A percentile compares a stretch with the other conserved stretches of the same genome.
Evolutionary conservation across 2,888 invertebrate species (phyloP).

Genomic region (Ptychoptera albimana): DNA sequence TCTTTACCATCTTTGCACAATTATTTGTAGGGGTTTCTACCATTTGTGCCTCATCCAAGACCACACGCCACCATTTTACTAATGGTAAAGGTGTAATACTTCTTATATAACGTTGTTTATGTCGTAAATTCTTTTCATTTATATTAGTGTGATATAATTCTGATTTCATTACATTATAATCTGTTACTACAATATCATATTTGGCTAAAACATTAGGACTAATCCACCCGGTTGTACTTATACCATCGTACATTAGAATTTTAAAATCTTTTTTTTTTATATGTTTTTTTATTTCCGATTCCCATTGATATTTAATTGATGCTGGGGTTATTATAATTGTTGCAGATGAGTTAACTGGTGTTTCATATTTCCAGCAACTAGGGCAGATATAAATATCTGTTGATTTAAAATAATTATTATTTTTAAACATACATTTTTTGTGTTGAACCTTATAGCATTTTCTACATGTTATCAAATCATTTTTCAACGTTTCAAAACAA

Average conservation of each 20-base stretch:
- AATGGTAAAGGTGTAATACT: constrained; percentile 49
- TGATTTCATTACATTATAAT: constrained; percentile 44
- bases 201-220: constrained; percentile 41
- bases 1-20: constrained; percentile 33
- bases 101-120: constrained; percentile 43
- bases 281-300: constrained; percentile 49
- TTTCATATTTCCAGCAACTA: constrained; percentile 38
- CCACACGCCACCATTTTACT: constrained; percentile 61
- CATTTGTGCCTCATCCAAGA: constrained; percentile 69
- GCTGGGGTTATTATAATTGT: constrained; percentile 58
- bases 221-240: constrained; percentile 24
- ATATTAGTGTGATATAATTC: constrained; percentile 45
- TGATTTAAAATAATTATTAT: constrained; percentile 19
- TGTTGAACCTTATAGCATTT: constrained; percentile 47
- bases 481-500: constrained; percentile 21
- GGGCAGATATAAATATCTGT: constrained; percentile 41
- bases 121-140: constrained; percentile 31
- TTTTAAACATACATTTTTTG: constrained; percentile 37
- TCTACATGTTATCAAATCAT: constrained; percentile 33
- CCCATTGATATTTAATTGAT: constrained; percentile 54
- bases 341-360: constrained; percentile 32
- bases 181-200: constrained; percentile 56
- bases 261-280: constrained; percentile 32
- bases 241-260: constrained; percentile 38
- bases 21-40: constrained; percentile 43